phyloP scores from a whole-genome alignment of 2,888 invertebrate genomes.

The Mechanitis mazaeus region DNA sequence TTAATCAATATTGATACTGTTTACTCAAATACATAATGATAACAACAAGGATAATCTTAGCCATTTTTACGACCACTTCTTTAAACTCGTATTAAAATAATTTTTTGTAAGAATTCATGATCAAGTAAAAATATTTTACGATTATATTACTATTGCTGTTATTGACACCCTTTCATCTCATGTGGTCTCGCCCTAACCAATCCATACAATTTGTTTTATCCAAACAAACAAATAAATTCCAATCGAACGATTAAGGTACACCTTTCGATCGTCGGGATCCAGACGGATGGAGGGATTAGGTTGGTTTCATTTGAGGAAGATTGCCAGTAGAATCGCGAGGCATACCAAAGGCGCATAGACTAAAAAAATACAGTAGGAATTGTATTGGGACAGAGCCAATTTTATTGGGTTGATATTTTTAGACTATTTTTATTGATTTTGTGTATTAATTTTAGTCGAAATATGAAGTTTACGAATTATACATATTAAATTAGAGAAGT shows the following conservation, averaged over 20 bases:
- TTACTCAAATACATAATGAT: no score
- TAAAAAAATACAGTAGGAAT: slow-evolving; percentile 16
- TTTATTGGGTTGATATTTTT: slow-evolving; percentile 1
- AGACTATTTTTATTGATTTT: background rate
- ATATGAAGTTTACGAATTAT: background rate
- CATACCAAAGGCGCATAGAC: slow-evolving; percentile 35
- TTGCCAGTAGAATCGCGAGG: slow-evolving; percentile 34
- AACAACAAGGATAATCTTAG: no score
- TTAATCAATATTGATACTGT: no score
- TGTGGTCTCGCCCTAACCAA: slow-evolving; percentile 34
- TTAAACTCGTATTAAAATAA: no score
- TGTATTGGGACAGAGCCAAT: slow-evolving; percentile 1
- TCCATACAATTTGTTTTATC: slow-evolving; percentile 57
- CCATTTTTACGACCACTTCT: no score
- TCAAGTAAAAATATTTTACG: background rate
- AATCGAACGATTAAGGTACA: slow-evolving; percentile 62
- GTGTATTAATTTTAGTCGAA: no score
- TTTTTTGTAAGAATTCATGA: background rate
- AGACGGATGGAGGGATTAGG: slow-evolving; percentile 50
- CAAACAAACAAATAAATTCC: slow-evolving; percentile 54
- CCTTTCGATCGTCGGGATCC: slow-evolving; percentile 51
- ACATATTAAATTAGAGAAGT: no score
- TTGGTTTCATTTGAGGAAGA: slow-evolving; percentile 44
- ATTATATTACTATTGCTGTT: background rate
- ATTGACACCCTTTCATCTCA: background rate